Evolutionary conservation across 2,888 invertebrate genomes (phyloP), one percentile per base, ranked within the genome.

Genomic region (Prosapia bicincta): DNA sequence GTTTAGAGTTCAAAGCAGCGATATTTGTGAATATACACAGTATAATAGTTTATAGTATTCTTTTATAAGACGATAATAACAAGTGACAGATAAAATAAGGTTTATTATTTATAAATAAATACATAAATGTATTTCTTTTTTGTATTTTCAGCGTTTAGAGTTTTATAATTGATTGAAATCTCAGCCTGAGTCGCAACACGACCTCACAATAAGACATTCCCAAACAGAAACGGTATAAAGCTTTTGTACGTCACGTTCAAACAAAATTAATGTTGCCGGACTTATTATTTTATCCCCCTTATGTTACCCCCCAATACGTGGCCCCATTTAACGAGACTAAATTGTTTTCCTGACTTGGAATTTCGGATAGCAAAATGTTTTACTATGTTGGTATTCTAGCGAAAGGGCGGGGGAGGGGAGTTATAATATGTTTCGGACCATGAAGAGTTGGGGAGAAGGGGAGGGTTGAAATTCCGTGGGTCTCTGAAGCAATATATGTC

Each of bases 401-500:
- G 26, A 30, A 20, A 30, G 69, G 43, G 72, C 69, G 20, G 43
- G 69, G 25, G 67, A 32, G 67, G 74, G 74, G 69, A 76, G 76
- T 72, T 76, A 76, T 76, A 77, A 74, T 77, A 77, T 71, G 72
- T 72, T 69, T 71, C 67, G 77, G 77, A 69, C 72, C 66, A 43
- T 72, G 68, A 30, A 76, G 78, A 78, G 79, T 77, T 76, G 77
- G 76, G 78, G 38, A n/a, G 20, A 77, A 72, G 78, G 77, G 76
- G 71, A 76, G 73, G 28, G 78, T 73, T 74, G 78, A 77, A 78
- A 76, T 79, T 80, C 79, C 79, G 79, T 79, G 78, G 78, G 70
- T 75, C 78, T 76, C 71, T 26, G 69, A 71, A 74, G 78, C 76
- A 78, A 78, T 78, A 78, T 78, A 77, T 78, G 78, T 78, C 78